These are phyloP conservation scores for Caracal caracal DNA, from an alignment of 2,113 vertebrate genomes.

Conservation along the genomic window DNA sequence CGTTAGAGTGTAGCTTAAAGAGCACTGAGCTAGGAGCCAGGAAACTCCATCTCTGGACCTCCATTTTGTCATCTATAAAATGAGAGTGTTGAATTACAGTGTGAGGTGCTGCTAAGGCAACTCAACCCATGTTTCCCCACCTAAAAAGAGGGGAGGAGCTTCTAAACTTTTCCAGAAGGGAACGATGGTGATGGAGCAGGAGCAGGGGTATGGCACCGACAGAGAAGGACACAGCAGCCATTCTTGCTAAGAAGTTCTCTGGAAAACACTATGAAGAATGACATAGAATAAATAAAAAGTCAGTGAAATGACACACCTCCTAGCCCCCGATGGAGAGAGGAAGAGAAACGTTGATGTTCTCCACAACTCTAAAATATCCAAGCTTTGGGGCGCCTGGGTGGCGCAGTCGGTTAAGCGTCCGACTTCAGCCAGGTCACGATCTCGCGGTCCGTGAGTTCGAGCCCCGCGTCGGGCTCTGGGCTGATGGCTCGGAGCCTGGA, in stretches of 20 bases:
- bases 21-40: background rate
- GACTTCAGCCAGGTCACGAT: no score
- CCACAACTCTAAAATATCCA: slow-evolving; percentile 46
- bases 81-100: background rate
- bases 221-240: background rate
- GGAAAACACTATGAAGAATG: background rate
- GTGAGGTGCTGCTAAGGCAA: background rate
- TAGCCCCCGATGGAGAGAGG: background rate
- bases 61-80: slow-evolving; percentile 43
- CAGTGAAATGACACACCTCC: background rate
- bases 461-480: no score
- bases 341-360: slow-evolving; percentile 8
- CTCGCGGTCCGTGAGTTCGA: no score
- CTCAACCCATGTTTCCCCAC: background rate
- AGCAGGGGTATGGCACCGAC: background rate
- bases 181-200: background rate
- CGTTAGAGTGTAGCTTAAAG: background rate
- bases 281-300: background rate
- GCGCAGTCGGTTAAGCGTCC: no score
- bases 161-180: slow-evolving; percentile 6
- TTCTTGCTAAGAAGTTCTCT: background rate
- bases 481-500: no score
- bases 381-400: no score
- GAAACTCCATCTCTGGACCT: background rate
- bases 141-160: background rate